Percentiles rank a stretch among this genome's conserved stretches.
phyloP scores from a whole-genome alignment of 2,113 vertebrate species.

The Caloenas nicobarica region DNA sequence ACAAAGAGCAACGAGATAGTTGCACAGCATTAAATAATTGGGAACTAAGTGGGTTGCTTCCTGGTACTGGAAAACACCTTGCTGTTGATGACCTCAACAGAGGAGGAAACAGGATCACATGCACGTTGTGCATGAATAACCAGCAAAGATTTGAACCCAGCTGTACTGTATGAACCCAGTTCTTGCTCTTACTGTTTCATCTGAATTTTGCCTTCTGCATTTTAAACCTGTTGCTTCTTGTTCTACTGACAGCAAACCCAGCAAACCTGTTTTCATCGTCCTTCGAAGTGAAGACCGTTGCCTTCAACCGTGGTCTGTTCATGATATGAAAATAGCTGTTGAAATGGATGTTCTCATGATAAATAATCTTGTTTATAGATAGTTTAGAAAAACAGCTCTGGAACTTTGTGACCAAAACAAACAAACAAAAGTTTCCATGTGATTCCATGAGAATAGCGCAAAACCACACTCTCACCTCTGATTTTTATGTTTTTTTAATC shows the following conservation, averaged over 20 bases:
- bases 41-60: constrained; percentile 21
- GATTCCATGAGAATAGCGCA: neutral
- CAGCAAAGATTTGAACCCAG: neutral
- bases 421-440: too few relatives aligned
- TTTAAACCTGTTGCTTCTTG: neutral
- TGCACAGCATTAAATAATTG: neutral
- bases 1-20: constrained; percentile 22
- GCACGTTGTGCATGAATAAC: neutral
- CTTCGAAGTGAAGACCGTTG: neutral
- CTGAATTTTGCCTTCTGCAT: neutral
- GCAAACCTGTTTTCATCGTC: neutral
- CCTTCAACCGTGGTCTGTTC: neutral
- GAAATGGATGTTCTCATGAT: neutral
- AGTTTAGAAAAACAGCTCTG: neutral
- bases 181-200: neutral
- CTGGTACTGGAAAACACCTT: neutral
- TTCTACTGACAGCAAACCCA: neutral
- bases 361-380: neutral
- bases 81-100: neutral
- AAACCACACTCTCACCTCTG: neutral
- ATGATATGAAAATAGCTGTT: neutral
- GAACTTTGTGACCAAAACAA: neutral
- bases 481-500: neutral
- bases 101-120: neutral
- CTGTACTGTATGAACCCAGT: neutral